Conservation (phyloP, 2,888 invertebrate genomes). For the Apamea monoglypha region DNA sequence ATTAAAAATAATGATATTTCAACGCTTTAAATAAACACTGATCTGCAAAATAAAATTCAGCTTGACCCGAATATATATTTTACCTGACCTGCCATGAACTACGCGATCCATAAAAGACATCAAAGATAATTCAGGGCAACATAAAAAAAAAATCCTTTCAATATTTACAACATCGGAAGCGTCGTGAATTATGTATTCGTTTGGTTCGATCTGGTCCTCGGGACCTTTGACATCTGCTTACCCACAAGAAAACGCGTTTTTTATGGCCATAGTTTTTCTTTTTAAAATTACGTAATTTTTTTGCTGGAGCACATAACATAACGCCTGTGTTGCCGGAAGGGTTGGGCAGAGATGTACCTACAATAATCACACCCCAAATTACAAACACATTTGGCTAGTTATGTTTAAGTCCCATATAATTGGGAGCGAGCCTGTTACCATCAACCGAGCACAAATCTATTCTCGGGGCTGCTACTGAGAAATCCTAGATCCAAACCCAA, state of each 20-base stretch:
- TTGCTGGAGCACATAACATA: not conserved
- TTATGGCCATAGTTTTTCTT: slow-evolving; percentile 63
- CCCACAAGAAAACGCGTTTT: slow-evolving; percentile 60
- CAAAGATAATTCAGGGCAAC: slow-evolving; percentile 60
- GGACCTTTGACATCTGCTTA: slow-evolving; percentile 63
- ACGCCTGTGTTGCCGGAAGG: not conserved
- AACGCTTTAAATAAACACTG: not conserved
- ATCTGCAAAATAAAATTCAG: slow-evolving; percentile 19
- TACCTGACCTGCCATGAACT: slow-evolving; percentile 45
- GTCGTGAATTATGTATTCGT: slow-evolving; percentile 75
- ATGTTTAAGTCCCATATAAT: not conserved
- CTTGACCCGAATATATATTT: slow-evolving; percentile 40
- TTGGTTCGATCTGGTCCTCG: slow-evolving; percentile 59
- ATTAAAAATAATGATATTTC: not conserved
- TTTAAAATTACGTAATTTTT: slow-evolving; percentile 44
- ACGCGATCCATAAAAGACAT: slow-evolving; percentile 58
- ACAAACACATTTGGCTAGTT: not conserved
- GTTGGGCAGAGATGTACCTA: too few relatives aligned
- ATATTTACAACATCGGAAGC: slow-evolving; percentile 73
- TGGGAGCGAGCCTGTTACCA: not conserved
- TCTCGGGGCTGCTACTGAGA: not conserved
- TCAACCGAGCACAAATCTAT: not conserved
- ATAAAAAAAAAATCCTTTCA: slow-evolving; percentile 67
- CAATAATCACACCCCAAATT: too few relatives aligned
- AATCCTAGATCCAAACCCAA: not conserved